Evolutionary conservation across 2,888 invertebrate genomes (phyloP).

Genomic region (Podabrus alpinus): DNA sequence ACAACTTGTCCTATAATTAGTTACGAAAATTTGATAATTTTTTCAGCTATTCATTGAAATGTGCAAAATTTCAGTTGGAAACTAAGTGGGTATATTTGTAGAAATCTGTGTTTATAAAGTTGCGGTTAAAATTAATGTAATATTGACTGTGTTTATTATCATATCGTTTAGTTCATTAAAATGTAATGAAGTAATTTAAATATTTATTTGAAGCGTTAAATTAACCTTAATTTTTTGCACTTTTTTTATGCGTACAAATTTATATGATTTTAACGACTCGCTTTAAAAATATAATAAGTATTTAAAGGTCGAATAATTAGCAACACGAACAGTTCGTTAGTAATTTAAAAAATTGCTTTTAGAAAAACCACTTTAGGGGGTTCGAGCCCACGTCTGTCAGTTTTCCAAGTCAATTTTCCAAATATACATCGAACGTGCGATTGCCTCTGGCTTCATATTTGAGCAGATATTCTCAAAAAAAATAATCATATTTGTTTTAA

Average conservation of each 20-base stretch:
- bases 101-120: not conserved
- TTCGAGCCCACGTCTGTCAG: not conserved
- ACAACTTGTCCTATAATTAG: not conserved
- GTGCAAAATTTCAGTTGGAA: not conserved
- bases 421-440: not conserved
- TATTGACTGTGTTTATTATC: not conserved
- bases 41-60: not conserved
- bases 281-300: not conserved
- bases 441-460: not conserved
- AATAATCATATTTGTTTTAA: not conserved
- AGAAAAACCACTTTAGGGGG: not conserved
- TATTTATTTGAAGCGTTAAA: not conserved
- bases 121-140: not conserved
- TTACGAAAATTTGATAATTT: not conserved
- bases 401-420: not conserved
- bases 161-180: not conserved
- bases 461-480: no score
- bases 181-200: not conserved
- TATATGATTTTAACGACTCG: not conserved
- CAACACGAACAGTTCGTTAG: not conserved
- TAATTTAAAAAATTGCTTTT: not conserved
- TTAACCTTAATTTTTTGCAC: slow-evolving; percentile 3
- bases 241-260: not conserved
- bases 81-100: not conserved
- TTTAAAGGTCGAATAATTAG: not conserved